Evolutionary conservation across 1,140 invertebrate genomes (phyloP).

Genomic region (Lepidurus packardi): DNA sequence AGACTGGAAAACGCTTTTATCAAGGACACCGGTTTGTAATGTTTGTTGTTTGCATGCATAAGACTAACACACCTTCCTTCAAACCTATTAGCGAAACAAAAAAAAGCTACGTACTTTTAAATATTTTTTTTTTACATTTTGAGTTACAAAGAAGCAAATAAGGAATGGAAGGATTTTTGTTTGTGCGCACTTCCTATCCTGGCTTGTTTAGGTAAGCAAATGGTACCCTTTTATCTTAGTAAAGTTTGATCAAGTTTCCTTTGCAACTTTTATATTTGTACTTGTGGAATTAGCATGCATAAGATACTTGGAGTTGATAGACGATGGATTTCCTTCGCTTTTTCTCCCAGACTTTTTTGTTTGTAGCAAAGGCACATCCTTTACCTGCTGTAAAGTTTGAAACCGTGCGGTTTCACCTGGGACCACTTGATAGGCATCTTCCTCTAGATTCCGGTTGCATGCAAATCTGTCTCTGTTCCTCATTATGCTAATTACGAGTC

Average conservation of each 20-base stretch:
- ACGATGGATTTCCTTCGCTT: not conserved
- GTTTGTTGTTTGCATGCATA: not conserved
- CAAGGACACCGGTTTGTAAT: not conserved
- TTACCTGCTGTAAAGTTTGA: not conserved
- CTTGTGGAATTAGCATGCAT: not conserved
- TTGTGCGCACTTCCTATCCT: not conserved
- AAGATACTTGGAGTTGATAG: not conserved
- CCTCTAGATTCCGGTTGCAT: slow-evolving; percentile 16
- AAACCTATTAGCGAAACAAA: not conserved
- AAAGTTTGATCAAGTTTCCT: not conserved
- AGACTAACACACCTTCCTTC: not conserved
- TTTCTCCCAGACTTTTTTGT: not conserved
- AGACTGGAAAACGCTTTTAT: not conserved
- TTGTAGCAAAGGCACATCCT: not conserved
- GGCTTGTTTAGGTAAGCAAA: not conserved
- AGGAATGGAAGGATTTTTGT: not conserved
- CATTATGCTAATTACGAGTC: slow-evolving; percentile 15
- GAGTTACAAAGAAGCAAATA: not conserved
- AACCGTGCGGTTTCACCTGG: slow-evolving; percentile 7
- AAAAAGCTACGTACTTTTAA: not conserved
- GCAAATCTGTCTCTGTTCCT: slow-evolving; percentile 18
- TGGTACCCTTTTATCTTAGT: not conserved
- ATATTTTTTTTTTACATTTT: not conserved
- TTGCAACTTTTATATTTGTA: not conserved
- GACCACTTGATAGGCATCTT: slow-evolving; percentile 19